A percentile compares a stretch with the other conserved stretches of the same genome.
These are phyloP conservation scores for Leptobrachium leishanense DNA, from an alignment of 2,113 vertebrate species.

Conservation along the genomic window DNA sequence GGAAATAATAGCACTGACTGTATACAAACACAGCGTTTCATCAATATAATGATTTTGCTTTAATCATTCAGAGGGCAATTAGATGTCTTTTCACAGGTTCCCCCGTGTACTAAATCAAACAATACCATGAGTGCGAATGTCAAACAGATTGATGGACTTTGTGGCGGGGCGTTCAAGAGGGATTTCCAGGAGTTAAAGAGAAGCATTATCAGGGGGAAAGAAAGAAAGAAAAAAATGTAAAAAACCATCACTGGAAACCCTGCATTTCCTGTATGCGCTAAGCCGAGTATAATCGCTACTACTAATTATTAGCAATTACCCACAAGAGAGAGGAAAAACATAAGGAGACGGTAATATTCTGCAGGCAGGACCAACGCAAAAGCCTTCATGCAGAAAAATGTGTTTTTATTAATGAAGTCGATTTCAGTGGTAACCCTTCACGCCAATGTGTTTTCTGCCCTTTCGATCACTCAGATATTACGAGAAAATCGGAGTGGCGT, in stretches of 20 bases:
- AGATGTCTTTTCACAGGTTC: slow-evolving; percentile 5
- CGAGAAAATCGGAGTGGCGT: too few species aligned
- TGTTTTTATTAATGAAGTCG: too few species aligned
- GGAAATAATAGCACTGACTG: slow-evolving; percentile 7
- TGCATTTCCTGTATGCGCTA: background rate
- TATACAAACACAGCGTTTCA: slow-evolving; percentile 5
- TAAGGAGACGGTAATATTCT: background rate
- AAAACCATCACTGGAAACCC: too few species aligned
- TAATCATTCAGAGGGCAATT: slow-evolving; percentile 12
- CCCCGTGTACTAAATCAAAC: background rate
- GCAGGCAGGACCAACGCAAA: background rate
- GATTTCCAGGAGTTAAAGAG: too few species aligned
- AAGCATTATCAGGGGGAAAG: too few species aligned
- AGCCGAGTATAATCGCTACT: slow-evolving; percentile 26
- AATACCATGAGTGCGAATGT: background rate
- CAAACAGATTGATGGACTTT: slow-evolving; percentile 11
- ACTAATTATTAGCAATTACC: slow-evolving; percentile 20
- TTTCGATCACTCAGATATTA: too few species aligned
- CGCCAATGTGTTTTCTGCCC: too few species aligned
- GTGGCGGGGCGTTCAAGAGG: slow-evolving; percentile 6
- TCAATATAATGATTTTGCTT: slow-evolving; percentile 10
- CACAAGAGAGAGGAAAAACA: slow-evolving; percentile 15
- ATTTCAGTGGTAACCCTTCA: too few species aligned
- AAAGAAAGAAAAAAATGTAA: too few species aligned
- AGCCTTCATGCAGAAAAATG: too few species aligned